phyloP scores from a whole-genome alignment of 1,140 invertebrate genomes.

The Homalodisca vitripennis region DNA sequence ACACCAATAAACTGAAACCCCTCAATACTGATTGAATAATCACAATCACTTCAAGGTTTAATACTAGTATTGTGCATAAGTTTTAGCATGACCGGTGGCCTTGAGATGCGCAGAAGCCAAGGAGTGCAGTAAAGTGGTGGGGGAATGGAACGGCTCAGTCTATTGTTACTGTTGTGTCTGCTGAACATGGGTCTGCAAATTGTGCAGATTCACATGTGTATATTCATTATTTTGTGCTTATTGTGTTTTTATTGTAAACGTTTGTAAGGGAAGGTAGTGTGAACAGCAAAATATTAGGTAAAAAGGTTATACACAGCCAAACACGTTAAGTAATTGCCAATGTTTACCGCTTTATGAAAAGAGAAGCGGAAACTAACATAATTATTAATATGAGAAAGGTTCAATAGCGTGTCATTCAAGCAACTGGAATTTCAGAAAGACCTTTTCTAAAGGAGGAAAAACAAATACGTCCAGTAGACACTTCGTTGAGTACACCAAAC shows the following conservation, averaged over 20 bases:
- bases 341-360: constrained; percentile 30
- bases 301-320: constrained; percentile 29
- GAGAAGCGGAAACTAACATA: constrained; percentile 19
- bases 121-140: constrained; percentile 1
- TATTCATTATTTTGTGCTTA: too few relatives aligned
- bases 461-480: not conserved
- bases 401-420: constrained; percentile 21
- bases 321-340: constrained; percentile 27
- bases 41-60: too few relatives aligned
- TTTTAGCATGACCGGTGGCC: not conserved
- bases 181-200: not conserved
- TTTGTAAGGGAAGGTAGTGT: not conserved
- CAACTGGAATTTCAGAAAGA: constrained; percentile 26
- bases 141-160: not conserved
- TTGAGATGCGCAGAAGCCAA: not conserved
- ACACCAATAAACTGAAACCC: too few relatives aligned
- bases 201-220: not conserved
- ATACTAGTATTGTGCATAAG: not conserved
- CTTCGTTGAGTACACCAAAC: constrained; percentile 22
- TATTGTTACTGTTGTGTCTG: not conserved
- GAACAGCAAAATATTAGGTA: constrained; percentile 9
- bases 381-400: constrained; percentile 17
- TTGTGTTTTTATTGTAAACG: not conserved
- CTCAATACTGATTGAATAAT: too few relatives aligned
- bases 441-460: constrained; percentile 16